Evolutionary conservation across 2,113 vertebrate species (phyloP), one percentile per base, ranked within the genome.

Genomic region (Apus apus): DNA sequence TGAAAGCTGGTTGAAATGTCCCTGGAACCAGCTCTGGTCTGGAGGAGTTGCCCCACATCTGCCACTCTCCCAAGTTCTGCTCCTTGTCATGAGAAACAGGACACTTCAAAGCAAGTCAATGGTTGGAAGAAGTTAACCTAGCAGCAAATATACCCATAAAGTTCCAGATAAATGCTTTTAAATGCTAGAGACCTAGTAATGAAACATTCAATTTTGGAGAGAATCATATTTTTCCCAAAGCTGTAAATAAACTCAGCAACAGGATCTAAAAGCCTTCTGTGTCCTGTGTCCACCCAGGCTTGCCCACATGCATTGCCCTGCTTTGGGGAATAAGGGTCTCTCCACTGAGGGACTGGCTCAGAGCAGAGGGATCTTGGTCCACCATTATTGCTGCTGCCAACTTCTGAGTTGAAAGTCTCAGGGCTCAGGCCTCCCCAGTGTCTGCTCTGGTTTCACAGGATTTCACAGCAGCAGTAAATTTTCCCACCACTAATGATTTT

Each of bases 261-360:
- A 6, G 48, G 6, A 38, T 72, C 21, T 29, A 64, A 88, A 91
- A 34, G 17, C 10, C 38, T 30, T 26, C 26, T 38, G 30, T 0
- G 1, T 58, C 60, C 58, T 58, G 46, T 0, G 0, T 30, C 17
- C 0, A 0, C 53, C 58, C 1, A 2, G 17, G 23, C 62, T 87
- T 72, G 62, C 36, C 72, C 3, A 2, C 34, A 2, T 10, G 15
- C 50, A 15, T 25, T 21, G 11, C 6, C 36, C 17, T 80, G 82
- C 56, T 73, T 29, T 8, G 11, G 45, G 54, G 23, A 73, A 20
- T 0, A 0, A 68, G n/a, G 15, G 43, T 34, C n/a, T 76, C 54
- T 29, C 53, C 38, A 27, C 48, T 3, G 3, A 57, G 67, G 13
- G 29, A 26, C 48, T 84, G 45, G 48, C 50, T 73, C 51, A 68